Evolutionary conservation across 1,140 invertebrate genomes (phyloP).

Genomic region (Eriocheir sinensis): DNA sequence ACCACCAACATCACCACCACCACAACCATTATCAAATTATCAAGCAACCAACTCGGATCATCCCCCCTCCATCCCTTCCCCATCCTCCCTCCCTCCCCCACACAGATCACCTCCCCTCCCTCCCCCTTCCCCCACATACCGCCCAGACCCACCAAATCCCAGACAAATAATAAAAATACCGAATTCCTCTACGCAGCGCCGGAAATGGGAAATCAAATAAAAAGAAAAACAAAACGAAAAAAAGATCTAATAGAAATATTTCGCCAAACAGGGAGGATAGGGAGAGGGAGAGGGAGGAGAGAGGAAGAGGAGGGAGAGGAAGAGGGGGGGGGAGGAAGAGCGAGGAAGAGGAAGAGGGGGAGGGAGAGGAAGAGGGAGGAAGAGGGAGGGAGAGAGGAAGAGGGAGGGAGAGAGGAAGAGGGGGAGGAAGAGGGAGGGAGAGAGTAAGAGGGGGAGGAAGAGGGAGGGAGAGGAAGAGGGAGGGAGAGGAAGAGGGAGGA

Average conservation of each 20-base stretch:
- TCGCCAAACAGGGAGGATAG: neutral
- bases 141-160: no score
- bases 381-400: neutral
- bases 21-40: no score
- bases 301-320: neutral
- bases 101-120: no score
- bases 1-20: no score
- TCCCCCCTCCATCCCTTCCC: no score
- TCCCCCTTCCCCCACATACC: no score
- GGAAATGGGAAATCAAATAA: neutral
- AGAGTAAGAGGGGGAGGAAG: neutral
- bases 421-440: slow-evolving; percentile 7
- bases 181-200: neutral
- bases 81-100: no score
- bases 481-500: neutral
- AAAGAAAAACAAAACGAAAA: neutral
- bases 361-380: neutral
- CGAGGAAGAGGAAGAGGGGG: neutral
- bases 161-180: no score
- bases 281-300: neutral
- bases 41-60: no score
- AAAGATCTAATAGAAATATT: neutral
- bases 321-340: neutral
- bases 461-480: neutral
- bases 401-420: neutral